Conservation (phyloP, 2,797 vertebrate genomes). For the Anomalospiza imberbis region DNA sequence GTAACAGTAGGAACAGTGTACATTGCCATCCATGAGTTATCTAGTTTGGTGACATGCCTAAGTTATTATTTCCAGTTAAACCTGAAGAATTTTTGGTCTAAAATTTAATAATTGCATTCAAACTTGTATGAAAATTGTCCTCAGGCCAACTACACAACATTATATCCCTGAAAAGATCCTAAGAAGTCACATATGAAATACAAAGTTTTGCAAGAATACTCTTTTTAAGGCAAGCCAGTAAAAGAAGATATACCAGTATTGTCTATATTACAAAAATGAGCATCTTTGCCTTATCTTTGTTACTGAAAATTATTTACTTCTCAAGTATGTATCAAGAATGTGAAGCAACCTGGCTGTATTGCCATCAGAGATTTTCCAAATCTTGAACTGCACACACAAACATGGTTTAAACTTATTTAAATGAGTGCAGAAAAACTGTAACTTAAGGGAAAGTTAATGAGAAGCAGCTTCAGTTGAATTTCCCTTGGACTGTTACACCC, state of each 20-base stretch:
- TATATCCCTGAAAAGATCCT: not conserved
- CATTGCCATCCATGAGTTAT: not conserved
- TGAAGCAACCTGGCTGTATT: not conserved
- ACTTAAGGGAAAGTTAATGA: constrained; percentile 20
- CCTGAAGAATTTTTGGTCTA: not conserved
- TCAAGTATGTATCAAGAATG: not conserved
- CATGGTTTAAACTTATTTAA: not conserved
- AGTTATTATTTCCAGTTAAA: not conserved
- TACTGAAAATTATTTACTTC: not conserved
- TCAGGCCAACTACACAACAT: not conserved
- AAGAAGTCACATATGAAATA: not conserved
- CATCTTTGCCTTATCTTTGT: not conserved
- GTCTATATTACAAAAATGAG: not conserved
- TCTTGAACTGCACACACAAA: not conserved
- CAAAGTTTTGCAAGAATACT: not conserved
- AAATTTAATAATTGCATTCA: not conserved
- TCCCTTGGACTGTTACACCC: constrained; percentile 17
- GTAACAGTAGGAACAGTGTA: not conserved
- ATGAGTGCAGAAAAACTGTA: not conserved
- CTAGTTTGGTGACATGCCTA: not conserved
- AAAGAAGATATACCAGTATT: not conserved
- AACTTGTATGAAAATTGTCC: not conserved
- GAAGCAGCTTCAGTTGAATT: constrained; percentile 41
- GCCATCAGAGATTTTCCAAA: not conserved
- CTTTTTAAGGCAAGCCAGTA: not conserved